Evolutionary conservation across 2,113 vertebrate genomes (phyloP).

Genomic region (Odontesthes bonariensis): DNA sequence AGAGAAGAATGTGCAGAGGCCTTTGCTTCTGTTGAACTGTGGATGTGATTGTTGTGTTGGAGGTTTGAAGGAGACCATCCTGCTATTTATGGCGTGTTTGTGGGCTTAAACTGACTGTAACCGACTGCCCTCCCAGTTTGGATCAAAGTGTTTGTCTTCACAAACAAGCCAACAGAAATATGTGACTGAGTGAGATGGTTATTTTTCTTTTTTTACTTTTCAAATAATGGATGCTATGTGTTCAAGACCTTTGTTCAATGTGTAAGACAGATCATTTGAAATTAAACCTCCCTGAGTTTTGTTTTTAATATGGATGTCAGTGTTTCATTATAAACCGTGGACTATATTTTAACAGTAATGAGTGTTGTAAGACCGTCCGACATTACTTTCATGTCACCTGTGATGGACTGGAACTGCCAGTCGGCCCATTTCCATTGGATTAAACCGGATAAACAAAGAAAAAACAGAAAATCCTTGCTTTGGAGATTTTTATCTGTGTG

Average conservation of each 20-base stretch:
- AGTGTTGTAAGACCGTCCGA: not conserved
- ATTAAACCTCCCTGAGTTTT: slow-evolving; percentile 48
- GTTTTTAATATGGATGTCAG: slow-evolving; percentile 26
- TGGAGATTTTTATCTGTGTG: not conserved
- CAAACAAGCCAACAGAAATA: slow-evolving; percentile 54
- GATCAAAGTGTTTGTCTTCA: slow-evolving; percentile 34
- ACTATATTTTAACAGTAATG: not conserved
- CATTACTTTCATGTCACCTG: not conserved
- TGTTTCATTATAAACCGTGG: not conserved
- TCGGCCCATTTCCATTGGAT: not conserved
- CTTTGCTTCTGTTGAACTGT: slow-evolving; percentile 1
- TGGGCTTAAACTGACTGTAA: slow-evolving; percentile 3
- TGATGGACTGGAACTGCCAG: not conserved
- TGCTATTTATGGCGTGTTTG: slow-evolving; percentile 44
- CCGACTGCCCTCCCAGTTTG: not conserved
- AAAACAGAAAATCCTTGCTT: not conserved
- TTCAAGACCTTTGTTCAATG: slow-evolving; percentile 34
- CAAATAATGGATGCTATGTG: slow-evolving; percentile 25
- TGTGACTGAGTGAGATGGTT: slow-evolving; percentile 50
- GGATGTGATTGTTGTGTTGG: slow-evolving; percentile 23
- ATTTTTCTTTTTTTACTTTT: slow-evolving; percentile 27
- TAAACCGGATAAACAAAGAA: not conserved
- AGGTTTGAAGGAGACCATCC: slow-evolving; percentile 22
- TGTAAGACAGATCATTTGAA: slow-evolving; percentile 43
- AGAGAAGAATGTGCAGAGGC: slow-evolving; percentile 13